Conservation (phyloP, 2,113 vertebrate genomes). For the Cavia porcellus region DNA sequence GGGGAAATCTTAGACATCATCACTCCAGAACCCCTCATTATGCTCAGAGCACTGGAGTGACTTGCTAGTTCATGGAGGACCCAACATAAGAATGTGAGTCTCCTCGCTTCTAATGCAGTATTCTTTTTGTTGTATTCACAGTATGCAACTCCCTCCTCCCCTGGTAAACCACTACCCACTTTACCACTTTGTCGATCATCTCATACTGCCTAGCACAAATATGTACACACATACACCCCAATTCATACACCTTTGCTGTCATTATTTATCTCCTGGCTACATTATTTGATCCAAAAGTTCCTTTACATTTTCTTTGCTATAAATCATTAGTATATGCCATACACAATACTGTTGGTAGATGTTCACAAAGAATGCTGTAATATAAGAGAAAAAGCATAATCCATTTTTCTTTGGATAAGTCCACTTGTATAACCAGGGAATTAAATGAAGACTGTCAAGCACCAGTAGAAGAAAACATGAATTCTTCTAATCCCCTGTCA, state of each 20-base stretch:
- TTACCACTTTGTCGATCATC: background rate
- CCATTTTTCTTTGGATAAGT: conserved; percentile 47
- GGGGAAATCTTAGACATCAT: background rate
- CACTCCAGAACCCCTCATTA: conserved; percentile 22
- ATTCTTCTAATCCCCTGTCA: conserved; percentile 36
- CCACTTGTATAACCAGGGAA: conserved; percentile 22
- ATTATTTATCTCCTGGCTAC: conserved; percentile 31
- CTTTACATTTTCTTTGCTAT: conserved; percentile 54
- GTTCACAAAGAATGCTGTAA: conserved; percentile 9
- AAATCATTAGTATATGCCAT: conserved; percentile 13
- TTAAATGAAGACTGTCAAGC: conserved; percentile 35
- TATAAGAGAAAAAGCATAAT: conserved; percentile 34
- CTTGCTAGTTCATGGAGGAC: conserved; percentile 41
- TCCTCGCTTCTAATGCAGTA: background rate
- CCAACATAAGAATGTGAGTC: conserved; percentile 35
- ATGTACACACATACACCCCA: background rate
- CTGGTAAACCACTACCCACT: background rate
- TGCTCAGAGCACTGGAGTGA: background rate
- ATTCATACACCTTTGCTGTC: background rate
- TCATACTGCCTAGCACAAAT: background rate
- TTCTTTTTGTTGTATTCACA: conserved; percentile 15
- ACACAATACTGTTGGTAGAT: background rate
- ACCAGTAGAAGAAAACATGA: background rate
- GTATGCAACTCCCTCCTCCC: background rate
- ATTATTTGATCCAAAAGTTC: conserved; percentile 52